Conservation (phyloP, 1,140 invertebrate genomes). For the Nixonia krombeini region DNA sequence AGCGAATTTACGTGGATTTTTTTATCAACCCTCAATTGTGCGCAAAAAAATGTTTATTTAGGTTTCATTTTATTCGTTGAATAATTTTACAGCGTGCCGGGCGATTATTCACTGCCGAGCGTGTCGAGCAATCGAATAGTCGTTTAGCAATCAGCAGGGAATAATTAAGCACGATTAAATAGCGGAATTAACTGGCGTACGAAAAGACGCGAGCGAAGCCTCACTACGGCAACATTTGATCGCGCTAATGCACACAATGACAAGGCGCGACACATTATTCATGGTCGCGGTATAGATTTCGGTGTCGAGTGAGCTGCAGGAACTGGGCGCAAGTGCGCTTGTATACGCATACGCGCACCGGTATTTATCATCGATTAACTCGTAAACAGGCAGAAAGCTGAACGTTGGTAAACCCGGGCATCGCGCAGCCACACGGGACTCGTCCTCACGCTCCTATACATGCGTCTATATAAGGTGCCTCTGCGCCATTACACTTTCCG, state of each 20-base stretch:
- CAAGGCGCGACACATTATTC: slow-evolving; percentile 27
- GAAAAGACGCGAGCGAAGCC: no score
- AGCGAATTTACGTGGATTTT: no score
- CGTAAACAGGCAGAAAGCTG: slow-evolving; percentile 43
- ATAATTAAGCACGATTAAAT: no score
- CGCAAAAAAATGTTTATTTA: no score
- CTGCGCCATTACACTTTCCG: slow-evolving; percentile 52
- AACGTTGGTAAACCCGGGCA: slow-evolving; percentile 36
- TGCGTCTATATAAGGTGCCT: slow-evolving; percentile 47
- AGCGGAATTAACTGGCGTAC: no score
- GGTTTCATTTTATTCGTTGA: no score
- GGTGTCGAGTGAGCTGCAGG: slow-evolving; percentile 34
- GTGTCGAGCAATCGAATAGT: no score
- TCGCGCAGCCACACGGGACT: slow-evolving; percentile 51
- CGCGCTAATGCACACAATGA: slow-evolving; percentile 3
- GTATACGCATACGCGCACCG: slow-evolving; percentile 39
- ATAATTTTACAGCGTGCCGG: no score
- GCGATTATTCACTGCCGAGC: no score
- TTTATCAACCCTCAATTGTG: no score
- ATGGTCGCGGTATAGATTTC: slow-evolving; percentile 28
- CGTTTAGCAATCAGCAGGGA: no score
- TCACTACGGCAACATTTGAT: slow-evolving; percentile 24
- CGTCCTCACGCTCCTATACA: slow-evolving; percentile 44
- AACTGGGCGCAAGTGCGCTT: slow-evolving; percentile 34
- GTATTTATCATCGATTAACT: slow-evolving; percentile 70